Conservation (phyloP, 2,797 vertebrate species). For the Lacerta viridis region DNA sequence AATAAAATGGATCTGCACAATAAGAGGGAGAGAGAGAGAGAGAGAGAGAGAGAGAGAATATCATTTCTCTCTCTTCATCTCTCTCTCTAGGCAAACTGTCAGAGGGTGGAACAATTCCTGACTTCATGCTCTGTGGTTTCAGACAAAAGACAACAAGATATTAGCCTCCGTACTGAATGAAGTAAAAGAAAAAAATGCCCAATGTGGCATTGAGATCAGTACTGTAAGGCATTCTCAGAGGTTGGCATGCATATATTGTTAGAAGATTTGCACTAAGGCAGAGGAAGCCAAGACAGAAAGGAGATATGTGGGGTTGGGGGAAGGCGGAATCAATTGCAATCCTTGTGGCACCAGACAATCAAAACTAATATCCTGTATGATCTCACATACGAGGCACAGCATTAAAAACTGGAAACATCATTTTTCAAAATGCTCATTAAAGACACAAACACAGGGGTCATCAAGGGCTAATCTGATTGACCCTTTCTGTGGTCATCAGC, state of each 20-base stretch:
- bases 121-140: slow-evolving; percentile 24
- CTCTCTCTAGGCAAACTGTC: neutral
- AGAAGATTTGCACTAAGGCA: slow-evolving; percentile 44
- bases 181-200: neutral
- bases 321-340: slow-evolving; percentile 4
- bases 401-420: slow-evolving; percentile 27
- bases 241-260: slow-evolving; percentile 28
- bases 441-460: slow-evolving; percentile 52
- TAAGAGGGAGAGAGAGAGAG: neutral
- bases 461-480: slow-evolving; percentile 57
- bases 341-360: slow-evolving; percentile 32
- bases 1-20: slow-evolving; percentile 18
- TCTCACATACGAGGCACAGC: neutral
- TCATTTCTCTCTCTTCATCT: neutral
- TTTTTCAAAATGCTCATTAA: slow-evolving; percentile 38
- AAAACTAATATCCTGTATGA: slow-evolving; percentile 30
- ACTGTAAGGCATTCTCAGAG: slow-evolving; percentile 27
- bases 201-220: slow-evolving; percentile 11
- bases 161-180: slow-evolving; percentile 7
- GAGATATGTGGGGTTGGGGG: slow-evolving; percentile 45
- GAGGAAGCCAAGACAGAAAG: slow-evolving; percentile 54
- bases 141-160: slow-evolving; percentile 31
- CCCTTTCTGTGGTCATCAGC: slow-evolving; percentile 53
- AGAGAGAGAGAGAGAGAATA: neutral
- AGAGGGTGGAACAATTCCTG: neutral